phyloP scores from a whole-genome alignment of 1,140 invertebrate species.

The Ips nitidus region DNA sequence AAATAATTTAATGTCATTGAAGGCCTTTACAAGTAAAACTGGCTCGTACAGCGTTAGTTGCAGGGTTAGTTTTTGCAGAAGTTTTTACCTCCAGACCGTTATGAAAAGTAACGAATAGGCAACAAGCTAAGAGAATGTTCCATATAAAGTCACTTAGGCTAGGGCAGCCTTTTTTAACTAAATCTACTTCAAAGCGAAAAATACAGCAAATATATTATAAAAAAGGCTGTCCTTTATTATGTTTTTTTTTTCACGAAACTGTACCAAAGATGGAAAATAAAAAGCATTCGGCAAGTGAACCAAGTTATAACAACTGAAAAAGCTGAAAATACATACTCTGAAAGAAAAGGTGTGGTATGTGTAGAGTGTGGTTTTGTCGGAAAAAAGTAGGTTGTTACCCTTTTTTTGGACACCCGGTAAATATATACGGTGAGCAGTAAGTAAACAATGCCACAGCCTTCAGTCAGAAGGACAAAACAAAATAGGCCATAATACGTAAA shows the following conservation, averaged over 20 bases:
- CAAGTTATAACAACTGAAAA: constrained; percentile 8
- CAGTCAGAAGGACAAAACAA: constrained; percentile 25
- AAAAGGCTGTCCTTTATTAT: no score
- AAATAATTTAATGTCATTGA: no score
- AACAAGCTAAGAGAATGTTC: constrained; percentile 5
- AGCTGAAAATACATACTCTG: constrained; percentile 15
- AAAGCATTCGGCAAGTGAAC: no score
- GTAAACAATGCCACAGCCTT: constrained; percentile 31
- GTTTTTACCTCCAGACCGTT: constrained; percentile 26
- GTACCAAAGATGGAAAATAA: no score
- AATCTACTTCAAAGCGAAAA: no score
- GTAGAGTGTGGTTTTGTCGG: constrained; percentile 16
- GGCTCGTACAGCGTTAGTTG: neutral
- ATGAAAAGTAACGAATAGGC: constrained; percentile 6
- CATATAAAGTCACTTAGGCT: no score
- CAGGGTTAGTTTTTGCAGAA: constrained; percentile 6
- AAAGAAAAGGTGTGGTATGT: constrained; percentile 24
- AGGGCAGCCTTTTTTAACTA: no score
- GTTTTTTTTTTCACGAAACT: no score
- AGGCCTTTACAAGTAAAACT: neutral
- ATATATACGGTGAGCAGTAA: constrained; percentile 1
- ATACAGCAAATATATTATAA: no score
- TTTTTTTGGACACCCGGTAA: no score
- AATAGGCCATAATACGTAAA: constrained; percentile 9
- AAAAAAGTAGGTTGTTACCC: neutral